Evolutionary conservation across 2,888 invertebrate species (phyloP).

Genomic region (Copidosoma aretas): DNA sequence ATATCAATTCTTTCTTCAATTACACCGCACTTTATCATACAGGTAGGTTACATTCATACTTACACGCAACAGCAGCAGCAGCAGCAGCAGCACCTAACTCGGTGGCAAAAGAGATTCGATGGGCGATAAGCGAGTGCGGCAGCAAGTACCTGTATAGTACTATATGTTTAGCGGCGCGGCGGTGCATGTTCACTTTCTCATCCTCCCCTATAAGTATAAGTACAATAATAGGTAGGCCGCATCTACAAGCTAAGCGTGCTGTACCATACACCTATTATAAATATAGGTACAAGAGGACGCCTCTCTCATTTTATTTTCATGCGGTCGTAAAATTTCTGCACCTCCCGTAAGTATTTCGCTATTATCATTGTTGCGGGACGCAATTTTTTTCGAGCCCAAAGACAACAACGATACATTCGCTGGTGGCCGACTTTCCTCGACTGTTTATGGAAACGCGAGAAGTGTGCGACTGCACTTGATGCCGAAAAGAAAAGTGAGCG

Average conservation of each 20-base stretch:
- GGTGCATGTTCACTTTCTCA: conserved; percentile 43
- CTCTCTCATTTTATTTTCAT: conserved; percentile 21
- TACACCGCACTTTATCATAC: conserved; percentile 2
- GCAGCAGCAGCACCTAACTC: too few relatives aligned
- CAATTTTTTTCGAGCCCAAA: not conserved
- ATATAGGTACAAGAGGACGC: not conserved
- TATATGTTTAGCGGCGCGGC: too few relatives aligned
- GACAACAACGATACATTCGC: not conserved
- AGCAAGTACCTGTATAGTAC: too few relatives aligned
- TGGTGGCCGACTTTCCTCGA: conserved; percentile 55
- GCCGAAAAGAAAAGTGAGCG: conserved; percentile 25
- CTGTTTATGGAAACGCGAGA: conserved; percentile 59
- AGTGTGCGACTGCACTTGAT: conserved; percentile 49
- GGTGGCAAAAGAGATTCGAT: too few relatives aligned
- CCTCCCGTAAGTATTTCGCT: not conserved
- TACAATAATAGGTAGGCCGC: not conserved
- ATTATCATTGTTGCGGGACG: conserved; percentile 17
- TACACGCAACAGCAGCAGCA: too few relatives aligned
- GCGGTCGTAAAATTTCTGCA: conserved; percentile 9
- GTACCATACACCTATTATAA: too few relatives aligned
- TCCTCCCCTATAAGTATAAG: conserved; percentile 10
- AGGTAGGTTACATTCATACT: not conserved
- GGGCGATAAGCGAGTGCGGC: too few relatives aligned
- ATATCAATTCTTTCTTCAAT: not conserved
- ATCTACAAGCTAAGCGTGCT: too few relatives aligned